phyloP scores from a whole-genome alignment of 2,888 invertebrate genomes.

The Achlya flavicornis region DNA sequence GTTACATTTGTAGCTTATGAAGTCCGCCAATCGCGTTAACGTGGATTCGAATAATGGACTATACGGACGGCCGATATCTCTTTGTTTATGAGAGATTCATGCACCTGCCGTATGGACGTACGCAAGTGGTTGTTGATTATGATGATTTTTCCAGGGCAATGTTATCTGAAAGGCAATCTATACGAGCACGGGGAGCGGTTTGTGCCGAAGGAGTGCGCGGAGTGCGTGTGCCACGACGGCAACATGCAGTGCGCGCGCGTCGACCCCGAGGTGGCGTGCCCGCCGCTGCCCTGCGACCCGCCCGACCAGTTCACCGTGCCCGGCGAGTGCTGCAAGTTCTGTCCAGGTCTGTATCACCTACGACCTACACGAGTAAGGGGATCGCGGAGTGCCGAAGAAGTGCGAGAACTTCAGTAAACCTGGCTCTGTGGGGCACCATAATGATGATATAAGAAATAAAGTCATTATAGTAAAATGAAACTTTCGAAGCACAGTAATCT shows the following conservation, averaged over 20 bases:
- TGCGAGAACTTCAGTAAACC: too few relatives aligned
- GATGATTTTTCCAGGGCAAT: conserved; percentile 85
- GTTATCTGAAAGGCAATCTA: conserved; percentile 86
- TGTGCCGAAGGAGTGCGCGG: conserved; percentile 90
- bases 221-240: conserved; percentile 93
- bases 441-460: too few relatives aligned
- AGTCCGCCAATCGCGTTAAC: too few relatives aligned
- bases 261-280: conserved; percentile 90
- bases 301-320: conserved; percentile 91
- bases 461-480: too few relatives aligned
- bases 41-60: too few relatives aligned
- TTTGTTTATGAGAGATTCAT: too few relatives aligned
- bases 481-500: too few relatives aligned
- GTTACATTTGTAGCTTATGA: too few relatives aligned
- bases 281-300: conserved; percentile 89
- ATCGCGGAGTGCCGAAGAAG: too few relatives aligned
- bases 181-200: conserved; percentile 92
- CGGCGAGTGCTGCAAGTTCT: conserved; percentile 95
- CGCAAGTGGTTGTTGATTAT: neutral
- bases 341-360: conserved; percentile 86
- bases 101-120: neutral
- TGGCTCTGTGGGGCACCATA: too few relatives aligned
- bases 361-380: too few relatives aligned
- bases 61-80: too few relatives aligned
- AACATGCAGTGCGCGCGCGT: conserved; percentile 90